Percentiles rank a stretch among this genome's conserved stretches.
Conservation (phyloP, 2,888 invertebrate species). For the Metellina segmentata region DNA sequence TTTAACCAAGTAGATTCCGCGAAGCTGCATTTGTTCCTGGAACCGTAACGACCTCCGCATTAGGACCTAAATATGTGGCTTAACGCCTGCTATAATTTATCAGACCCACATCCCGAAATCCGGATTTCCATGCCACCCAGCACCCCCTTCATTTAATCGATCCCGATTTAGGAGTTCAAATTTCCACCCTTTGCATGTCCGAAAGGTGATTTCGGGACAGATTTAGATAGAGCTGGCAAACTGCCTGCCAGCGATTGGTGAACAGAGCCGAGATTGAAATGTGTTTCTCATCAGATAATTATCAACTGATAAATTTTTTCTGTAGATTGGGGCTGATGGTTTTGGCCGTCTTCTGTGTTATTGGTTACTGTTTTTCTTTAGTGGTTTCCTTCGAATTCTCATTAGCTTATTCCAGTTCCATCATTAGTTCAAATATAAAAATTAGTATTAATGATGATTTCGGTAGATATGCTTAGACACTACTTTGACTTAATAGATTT, state of each 20-base stretch:
- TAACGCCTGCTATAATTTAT: constrained; percentile 47
- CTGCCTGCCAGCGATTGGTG: background rate
- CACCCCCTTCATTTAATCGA: constrained; percentile 39
- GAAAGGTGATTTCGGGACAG: constrained; percentile 1
- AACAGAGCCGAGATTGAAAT: no score
- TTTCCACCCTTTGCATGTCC: constrained; percentile 60
- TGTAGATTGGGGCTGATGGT: no score
- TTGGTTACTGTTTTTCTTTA: no score
- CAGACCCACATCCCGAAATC: constrained; percentile 28
- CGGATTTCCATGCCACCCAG: constrained; percentile 11
- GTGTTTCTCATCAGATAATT: no score
- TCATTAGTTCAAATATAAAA: no score
- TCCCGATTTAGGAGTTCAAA: constrained; percentile 21
- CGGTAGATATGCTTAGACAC: no score
- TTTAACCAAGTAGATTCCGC: constrained; percentile 48
- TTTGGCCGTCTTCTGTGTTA: no score
- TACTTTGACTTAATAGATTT: no score
- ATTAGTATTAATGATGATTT: no score
- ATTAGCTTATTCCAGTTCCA: no score
- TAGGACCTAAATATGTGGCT: constrained; percentile 47
- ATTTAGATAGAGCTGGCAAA: background rate
- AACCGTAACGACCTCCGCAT: constrained; percentile 35
- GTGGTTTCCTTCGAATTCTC: no score
- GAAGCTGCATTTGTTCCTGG: constrained; percentile 43
- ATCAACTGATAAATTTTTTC: no score